Conservation (phyloP, 2,888 invertebrate species). For the Agrotis exclamationis region DNA sequence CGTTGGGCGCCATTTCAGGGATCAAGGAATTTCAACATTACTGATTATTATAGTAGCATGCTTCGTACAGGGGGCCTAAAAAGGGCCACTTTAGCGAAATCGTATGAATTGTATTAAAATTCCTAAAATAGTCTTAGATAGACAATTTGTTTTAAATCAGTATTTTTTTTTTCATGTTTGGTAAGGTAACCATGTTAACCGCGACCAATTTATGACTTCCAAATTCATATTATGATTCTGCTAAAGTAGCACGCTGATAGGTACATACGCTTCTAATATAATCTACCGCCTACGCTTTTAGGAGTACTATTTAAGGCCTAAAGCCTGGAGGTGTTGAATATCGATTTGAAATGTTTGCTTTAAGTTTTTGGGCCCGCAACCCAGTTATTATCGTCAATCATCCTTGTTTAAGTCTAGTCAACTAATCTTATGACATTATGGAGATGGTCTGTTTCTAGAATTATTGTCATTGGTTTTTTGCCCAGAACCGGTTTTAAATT, state of each 20-base stretch:
- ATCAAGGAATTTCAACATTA: not conserved
- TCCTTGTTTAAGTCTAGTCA: conserved; percentile 9
- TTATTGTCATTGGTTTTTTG: conserved; percentile 33
- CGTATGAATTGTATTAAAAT: no score
- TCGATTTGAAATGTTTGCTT: conserved; percentile 28
- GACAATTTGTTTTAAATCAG: no score
- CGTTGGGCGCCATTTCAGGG: conserved; percentile 11
- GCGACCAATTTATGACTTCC: no score
- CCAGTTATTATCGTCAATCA: conserved; percentile 38
- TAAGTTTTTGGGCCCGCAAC: conserved; percentile 17
- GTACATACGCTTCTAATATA: conserved; percentile 25
- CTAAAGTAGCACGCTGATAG: not conserved
- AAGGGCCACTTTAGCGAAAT: no score
- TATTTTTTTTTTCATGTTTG: no score
- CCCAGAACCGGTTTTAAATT: conserved; percentile 25
- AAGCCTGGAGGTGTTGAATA: conserved; percentile 38
- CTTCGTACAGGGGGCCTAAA: no score
- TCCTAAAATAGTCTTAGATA: no score
- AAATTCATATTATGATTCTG: no score
- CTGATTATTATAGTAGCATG: not conserved
- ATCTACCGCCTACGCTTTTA: conserved; percentile 32
- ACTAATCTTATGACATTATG: conserved; percentile 17
- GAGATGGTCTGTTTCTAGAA: conserved; percentile 23
- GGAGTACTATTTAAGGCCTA: conserved; percentile 23
- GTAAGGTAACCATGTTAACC: no score